phyloP scores from a whole-genome alignment of 2,888 invertebrate genomes.

The Phaedon cochleariae region DNA sequence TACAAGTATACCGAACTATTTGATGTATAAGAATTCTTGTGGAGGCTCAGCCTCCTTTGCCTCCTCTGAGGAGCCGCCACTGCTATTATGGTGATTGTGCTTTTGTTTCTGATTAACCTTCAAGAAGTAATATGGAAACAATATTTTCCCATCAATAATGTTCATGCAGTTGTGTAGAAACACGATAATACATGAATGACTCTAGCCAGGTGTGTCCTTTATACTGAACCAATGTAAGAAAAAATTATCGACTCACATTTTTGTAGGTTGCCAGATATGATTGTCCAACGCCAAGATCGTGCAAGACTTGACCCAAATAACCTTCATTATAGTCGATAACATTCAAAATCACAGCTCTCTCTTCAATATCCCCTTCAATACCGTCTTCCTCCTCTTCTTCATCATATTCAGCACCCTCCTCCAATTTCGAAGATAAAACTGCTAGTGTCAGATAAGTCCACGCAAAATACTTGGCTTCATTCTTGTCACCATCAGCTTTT shows the following conservation, averaged over 20 bases:
- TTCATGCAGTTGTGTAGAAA: no score
- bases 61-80: no score
- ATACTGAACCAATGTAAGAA: not conserved
- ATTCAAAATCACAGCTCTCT: slow-evolving; percentile 35
- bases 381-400: slow-evolving; percentile 36
- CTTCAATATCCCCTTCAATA: slow-evolving; percentile 14
- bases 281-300: slow-evolving; percentile 56
- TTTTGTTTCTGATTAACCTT: no score
- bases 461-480: slow-evolving; percentile 52
- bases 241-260: slow-evolving; percentile 54
- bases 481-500: slow-evolving; percentile 36
- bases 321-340: slow-evolving; percentile 51
- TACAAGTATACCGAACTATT: no score
- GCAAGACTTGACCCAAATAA: slow-evolving; percentile 55
- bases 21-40: no score
- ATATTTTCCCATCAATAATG: no score
- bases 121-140: no score
- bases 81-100: no score
- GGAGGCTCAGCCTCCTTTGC: no score
- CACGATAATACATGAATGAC: no score
- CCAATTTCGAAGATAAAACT: slow-evolving; percentile 47
- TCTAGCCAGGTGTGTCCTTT: not conserved
- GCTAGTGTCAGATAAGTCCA: slow-evolving; percentile 52
- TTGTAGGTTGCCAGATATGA: slow-evolving; percentile 60
- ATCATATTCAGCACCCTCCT: slow-evolving; percentile 34